Base-by-base conservation (phyloP, 2,797 vertebrate genomes). In the Myripristis jacobus region DNA sequence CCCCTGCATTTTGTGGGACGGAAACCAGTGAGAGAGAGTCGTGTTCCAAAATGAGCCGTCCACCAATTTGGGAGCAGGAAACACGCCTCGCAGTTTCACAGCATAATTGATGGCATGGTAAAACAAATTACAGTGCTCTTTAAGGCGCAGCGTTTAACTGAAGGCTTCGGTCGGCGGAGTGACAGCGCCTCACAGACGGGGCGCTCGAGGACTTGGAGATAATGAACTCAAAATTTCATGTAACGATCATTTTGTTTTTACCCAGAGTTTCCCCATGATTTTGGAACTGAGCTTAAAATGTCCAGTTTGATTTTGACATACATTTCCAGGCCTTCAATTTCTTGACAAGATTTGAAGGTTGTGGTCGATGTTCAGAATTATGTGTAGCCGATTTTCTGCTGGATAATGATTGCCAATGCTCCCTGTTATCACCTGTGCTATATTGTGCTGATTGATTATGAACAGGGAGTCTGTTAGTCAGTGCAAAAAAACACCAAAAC, bases 61-160 rank as follows among this genome's bases (percentile, higher is more conserved):
- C 64, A 43, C 27, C 31, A 36, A 74, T 48, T 22, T 36, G 13
- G 48, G 50, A 22, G 25, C 43, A 19, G 9, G 27, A 29, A 29
- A 29, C 27, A 3, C 34, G 4, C n/a, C 11, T 22, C 8, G 11
- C 5, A 18, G 25, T 61, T 24, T 48, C 5, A 0, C 16, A 27
- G 11, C 19, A n/a, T 59, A 41, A 65, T 31, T 50, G 61, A 60
- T 27, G 5, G 41, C 29, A 5, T 38, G 12, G 57, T 38, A 27
- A 3, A 12, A 31, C 10, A 58, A 46, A 63, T 59, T 0, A 50
- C 22, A 21, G 46, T 13, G 21, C 41, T 50, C 1, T 38, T 58
- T 12, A 36, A 44, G 48, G 13, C 51, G 22, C 12, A 55, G 59
- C 44, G 27, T 66, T 74, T 76, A 82, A 50, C 70, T 57, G 13